Base-by-base conservation (phyloP, 2,797 vertebrate genomes). In the Adrianichthys oophorus region DNA sequence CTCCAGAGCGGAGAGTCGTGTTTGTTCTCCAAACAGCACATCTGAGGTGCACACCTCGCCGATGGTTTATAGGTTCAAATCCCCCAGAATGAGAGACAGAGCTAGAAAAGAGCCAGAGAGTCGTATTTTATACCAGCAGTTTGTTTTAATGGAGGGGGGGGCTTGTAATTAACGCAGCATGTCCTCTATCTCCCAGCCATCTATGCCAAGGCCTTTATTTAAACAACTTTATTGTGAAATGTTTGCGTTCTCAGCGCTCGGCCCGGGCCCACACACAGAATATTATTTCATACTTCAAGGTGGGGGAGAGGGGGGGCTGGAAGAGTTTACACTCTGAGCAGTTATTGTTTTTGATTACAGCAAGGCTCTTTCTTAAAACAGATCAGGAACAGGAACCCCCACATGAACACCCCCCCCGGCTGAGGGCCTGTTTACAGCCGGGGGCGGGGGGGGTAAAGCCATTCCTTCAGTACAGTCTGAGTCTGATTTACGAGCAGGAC, bases 141-240 rank as follows among this genome's bases (percentile, higher is more conserved):
- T 98, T 98, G 95, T 98, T 98, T 98, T 96, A 94, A 95, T 89
- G 93, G 8, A 3, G 32, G 32, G 8, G 32, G 92, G 90, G 79
- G 86, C 83, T 92, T 93, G 95, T 98, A 98, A 98, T 98, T 97
- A 97, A 97, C 93, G 93, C 95, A 94, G 91, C 93, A 95, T 98
- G 95, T 94, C 93, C 78, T 86, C 93, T 97, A 97, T 97, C 96
- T 95, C 89, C 87, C 91, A 88, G 93, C 78, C 88, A 95, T 97
- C 94, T 91, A 90, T 95, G 96, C 94, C 94, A 93, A 90, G 93
- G 94, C 92, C 95, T 95, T 95, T 94, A 95, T 97, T 98, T 95
- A 96, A 96, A 95, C 95, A 94, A 96, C 94, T 96, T 97, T 96
- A 98, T 96, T 95, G 95, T 97, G 95, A 98, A 95, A 98, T 97